These are phyloP conservation scores for Paramacrobiotus metropolitanus DNA, from an alignment of 1,140 invertebrate genomes.

Conservation along the genomic window DNA sequence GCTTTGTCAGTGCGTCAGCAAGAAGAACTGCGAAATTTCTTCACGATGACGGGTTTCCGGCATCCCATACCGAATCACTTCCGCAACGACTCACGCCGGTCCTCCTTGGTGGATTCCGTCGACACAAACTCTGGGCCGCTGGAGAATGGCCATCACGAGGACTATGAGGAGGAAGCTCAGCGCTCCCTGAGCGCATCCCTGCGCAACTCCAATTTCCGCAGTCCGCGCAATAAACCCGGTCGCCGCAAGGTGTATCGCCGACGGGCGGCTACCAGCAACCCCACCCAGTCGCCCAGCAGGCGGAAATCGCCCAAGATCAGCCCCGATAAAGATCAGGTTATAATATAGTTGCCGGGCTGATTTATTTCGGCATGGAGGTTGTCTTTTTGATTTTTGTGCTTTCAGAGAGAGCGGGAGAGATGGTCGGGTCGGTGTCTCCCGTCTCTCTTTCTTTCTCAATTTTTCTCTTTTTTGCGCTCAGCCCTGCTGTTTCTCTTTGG, in stretches of 20 bases:
- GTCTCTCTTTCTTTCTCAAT: not conserved
- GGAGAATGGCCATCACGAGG: not conserved
- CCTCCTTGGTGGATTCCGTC: not conserved
- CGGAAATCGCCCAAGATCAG: not conserved
- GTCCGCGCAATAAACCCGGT: not conserved
- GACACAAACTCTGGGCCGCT: not conserved
- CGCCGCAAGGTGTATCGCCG: not conserved
- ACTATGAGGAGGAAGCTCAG: not conserved
- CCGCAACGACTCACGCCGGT: not conserved
- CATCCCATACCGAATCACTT: not conserved
- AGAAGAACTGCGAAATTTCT: slow-evolving; percentile 1
- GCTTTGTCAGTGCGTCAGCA: not conserved
- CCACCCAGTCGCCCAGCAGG: not conserved
- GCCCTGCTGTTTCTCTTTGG: too few relatives aligned
- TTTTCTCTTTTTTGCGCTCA: not conserved
- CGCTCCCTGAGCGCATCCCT: too few relatives aligned
- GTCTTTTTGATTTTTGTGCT: not conserved
- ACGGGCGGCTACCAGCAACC: not conserved
- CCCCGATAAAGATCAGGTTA: not conserved
- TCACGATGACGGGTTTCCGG: not conserved
- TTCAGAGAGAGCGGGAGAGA: not conserved
- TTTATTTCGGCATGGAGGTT: not conserved
- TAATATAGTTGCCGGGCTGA: not conserved
- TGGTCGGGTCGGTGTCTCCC: not conserved
- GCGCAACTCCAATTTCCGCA: not conserved